These are phyloP conservation scores for Fissipunctia ypsillon DNA, from an alignment of 2,888 invertebrate genomes.

Conservation along the genomic window DNA sequence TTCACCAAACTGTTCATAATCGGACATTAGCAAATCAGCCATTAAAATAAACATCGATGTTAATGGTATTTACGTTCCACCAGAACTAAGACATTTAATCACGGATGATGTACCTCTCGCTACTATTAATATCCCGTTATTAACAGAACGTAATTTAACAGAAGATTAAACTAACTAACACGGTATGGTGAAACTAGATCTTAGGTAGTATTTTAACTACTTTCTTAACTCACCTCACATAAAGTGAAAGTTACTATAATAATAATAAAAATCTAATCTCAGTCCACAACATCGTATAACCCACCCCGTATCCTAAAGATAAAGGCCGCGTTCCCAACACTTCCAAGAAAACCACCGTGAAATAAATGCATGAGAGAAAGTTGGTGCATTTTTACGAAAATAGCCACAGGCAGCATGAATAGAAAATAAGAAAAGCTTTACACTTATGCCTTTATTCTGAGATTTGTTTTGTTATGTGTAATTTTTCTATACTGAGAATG, in stretches of 20 bases:
- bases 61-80: too few relatives aligned
- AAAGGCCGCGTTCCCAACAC: constrained; percentile 16
- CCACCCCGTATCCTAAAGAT: background rate
- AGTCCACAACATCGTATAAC: background rate
- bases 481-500: constrained; percentile 9
- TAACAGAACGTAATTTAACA: too few relatives aligned
- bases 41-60: too few relatives aligned
- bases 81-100: too few relatives aligned
- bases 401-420: constrained; percentile 40
- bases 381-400: constrained; percentile 47
- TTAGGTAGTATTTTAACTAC: background rate
- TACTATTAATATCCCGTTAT: too few relatives aligned
- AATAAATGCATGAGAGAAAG: constrained; percentile 46
- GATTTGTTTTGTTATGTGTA: constrained; percentile 27
- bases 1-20: too few relatives aligned
- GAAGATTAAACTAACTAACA: too few relatives aligned
- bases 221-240: background rate
- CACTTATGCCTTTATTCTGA: constrained; percentile 34
- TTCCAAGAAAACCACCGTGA: constrained; percentile 27
- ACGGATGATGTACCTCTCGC: too few relatives aligned
- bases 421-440: constrained; percentile 41
- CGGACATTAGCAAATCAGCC: too few relatives aligned
- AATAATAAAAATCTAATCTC: constrained; percentile 46
- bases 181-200: too few relatives aligned
- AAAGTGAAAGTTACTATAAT: background rate